Base-by-base conservation (phyloP, 2,113 vertebrate genomes). In the Bombycilla garrulus region DNA sequence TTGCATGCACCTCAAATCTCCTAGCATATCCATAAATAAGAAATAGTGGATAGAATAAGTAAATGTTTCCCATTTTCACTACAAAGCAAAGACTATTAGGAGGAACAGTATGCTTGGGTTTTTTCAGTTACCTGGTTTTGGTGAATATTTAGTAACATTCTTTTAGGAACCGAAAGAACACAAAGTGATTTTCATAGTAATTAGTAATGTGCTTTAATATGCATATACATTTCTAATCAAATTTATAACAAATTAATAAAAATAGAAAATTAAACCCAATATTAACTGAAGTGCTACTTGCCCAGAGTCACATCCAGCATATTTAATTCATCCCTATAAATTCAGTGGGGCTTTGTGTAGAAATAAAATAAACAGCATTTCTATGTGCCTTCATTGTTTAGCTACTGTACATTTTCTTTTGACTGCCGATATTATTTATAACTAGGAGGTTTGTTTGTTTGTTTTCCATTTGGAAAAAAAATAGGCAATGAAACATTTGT, bases 401-500 rank as follows among this genome's bases (percentile, higher is more conserved):
- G 83, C 74, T 92, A 92, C 89, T 86, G 79, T 62, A 85, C 15
- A 50, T 53, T 80, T 96, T 89, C 74, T 94, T 82, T 54, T 91
- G 58, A 82, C 87, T 88, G 86, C 29, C 91, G 89, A 88, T 92
- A 92, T 95, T 95, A 97, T 94, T 96, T 95, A 94, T 90, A 91
- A 89, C 74, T 82, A 80, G 23, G 54, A 90, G 35, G 61, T 35
- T 90, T 12, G 61, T 91, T 96, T 94, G 86, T 95, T 96, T 95
- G 78, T 51, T 95, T 97, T 91, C 11, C 54, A 91, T 88, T 92
- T 87, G 62, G 40, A 71, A 80, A 96, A 91, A 94, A 91, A 71
- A 78, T 18, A 84, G 18, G 62, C 62, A 94, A 58, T 95, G 69
- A 96, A 90, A 90, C 21, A 87, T 64, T 91, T 74, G 66, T 67